These are phyloP conservation scores for Hephaestus fuliginosus DNA, from an alignment of 2,797 vertebrate species.

Conservation along the genomic window DNA sequence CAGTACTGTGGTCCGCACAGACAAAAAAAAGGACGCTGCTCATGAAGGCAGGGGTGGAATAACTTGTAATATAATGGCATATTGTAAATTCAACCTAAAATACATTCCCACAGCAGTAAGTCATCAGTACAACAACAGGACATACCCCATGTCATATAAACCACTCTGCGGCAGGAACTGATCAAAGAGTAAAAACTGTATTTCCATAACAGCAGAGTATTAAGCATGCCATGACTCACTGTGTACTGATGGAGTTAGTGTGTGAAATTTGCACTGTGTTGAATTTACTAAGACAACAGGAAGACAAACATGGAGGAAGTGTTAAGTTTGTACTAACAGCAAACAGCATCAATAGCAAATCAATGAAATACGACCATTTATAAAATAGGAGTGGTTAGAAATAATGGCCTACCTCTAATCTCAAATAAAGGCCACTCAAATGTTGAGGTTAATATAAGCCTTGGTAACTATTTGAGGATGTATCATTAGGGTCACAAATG, in stretches of 20 bases:
- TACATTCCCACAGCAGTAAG: neutral
- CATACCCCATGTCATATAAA: neutral
- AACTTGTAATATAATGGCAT: neutral
- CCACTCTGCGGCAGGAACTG: neutral
- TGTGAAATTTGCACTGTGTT: neutral
- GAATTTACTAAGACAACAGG: neutral
- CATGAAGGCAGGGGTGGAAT: too few relatives aligned
- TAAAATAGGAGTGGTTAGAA: neutral
- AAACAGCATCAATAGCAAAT: neutral
- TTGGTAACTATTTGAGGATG: too few relatives aligned
- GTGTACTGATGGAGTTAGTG: neutral
- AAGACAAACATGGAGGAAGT: neutral
- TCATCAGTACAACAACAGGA: neutral
- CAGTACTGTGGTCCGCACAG: neutral
- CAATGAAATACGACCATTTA: neutral
- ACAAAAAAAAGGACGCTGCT: neutral
- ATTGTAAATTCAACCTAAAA: neutral
- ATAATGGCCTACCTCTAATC: neutral
- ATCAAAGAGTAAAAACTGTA: neutral
- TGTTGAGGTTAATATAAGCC: neutral
- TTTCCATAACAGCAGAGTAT: neutral
- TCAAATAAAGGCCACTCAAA: neutral
- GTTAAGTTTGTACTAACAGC: too few relatives aligned
- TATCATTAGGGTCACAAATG: neutral
- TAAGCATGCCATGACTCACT: neutral